A percentile compares a stretch with the other conserved stretches of the same genome.
Evolutionary conservation across 2,888 invertebrate species (phyloP).

Genomic region (Tetranychus piercei): DNA sequence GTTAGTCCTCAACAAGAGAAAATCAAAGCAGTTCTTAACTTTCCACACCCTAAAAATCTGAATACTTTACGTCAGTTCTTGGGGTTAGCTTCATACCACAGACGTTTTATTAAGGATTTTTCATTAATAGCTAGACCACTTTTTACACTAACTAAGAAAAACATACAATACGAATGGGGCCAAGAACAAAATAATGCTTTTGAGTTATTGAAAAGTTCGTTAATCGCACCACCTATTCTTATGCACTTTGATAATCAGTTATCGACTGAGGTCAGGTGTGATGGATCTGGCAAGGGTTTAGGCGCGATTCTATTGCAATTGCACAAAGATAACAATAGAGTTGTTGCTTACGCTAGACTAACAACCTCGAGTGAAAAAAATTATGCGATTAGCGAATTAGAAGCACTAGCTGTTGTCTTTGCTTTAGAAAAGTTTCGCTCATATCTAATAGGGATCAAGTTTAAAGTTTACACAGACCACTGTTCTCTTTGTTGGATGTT

Average conservation of each 20-base stretch:
- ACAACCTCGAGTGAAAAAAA: too few relatives aligned
- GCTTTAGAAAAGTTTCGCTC: not conserved
- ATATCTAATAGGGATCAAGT: not conserved
- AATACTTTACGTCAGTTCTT: slow-evolving; percentile 24
- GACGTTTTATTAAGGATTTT: slow-evolving; percentile 24
- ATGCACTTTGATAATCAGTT: not conserved
- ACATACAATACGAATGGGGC: slow-evolving; percentile 25
- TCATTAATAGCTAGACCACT: slow-evolving; percentile 24
- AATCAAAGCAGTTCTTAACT: too few relatives aligned
- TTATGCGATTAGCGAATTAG: not conserved
- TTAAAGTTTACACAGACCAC: not conserved
- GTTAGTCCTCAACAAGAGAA: too few relatives aligned
- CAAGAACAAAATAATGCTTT: slow-evolving; percentile 23
- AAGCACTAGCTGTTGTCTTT: too few relatives aligned
- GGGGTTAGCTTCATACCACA: too few relatives aligned
- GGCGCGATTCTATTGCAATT: too few relatives aligned
- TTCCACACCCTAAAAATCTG: slow-evolving; percentile 21
- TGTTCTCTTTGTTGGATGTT: not conserved
- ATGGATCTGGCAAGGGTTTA: slow-evolving; percentile 5
- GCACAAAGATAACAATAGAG: too few relatives aligned
- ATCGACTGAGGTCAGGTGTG: not conserved
- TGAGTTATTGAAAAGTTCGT: slow-evolving; percentile 5
- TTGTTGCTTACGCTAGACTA: too few relatives aligned
- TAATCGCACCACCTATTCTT: not conserved
- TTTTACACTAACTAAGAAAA: slow-evolving; percentile 19